These are phyloP conservation scores for Chouioia cunea DNA, from an alignment of 2,888 invertebrate species.

Conservation along the genomic window DNA sequence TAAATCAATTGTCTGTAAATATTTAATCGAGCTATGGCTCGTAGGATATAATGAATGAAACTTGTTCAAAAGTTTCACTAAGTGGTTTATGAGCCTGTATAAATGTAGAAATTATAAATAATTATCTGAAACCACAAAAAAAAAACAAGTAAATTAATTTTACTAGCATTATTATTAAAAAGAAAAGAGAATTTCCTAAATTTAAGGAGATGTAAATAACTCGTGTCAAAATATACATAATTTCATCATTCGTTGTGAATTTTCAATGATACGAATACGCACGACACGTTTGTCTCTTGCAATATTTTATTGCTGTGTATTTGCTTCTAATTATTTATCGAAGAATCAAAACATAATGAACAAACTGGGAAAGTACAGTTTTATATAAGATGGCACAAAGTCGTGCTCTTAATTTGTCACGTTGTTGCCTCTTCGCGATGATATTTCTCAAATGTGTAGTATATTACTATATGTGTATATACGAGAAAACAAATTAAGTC, in stretches of 20 bases:
- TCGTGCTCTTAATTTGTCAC: conserved; percentile 31
- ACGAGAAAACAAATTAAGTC: conserved; percentile 18
- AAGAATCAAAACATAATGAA: no score
- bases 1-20: conserved; percentile 35
- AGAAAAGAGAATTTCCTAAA: conserved; percentile 21
- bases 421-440: conserved; percentile 44
- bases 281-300: conserved; percentile 8
- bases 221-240: not conserved
- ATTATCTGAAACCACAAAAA: conserved; percentile 1
- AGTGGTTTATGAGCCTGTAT: conserved; percentile 35
- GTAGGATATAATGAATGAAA: conserved; percentile 5
- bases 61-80: conserved; percentile 27
- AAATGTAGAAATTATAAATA: conserved; percentile 39
- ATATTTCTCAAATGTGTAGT: conserved; percentile 26
- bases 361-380: conserved; percentile 1
- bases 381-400: conserved; percentile 3
- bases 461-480: conserved; percentile 30
- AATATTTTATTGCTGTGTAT: conserved; percentile 25
- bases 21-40: conserved; percentile 8
- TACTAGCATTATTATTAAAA: conserved; percentile 21
- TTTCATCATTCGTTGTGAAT: conserved; percentile 21
- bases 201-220: conserved; percentile 38
- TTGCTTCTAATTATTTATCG: conserved; percentile 13
- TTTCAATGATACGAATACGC: conserved; percentile 11
- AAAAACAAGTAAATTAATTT: conserved; percentile 14